Evolutionary conservation across 1,140 invertebrate genomes (phyloP), one percentile per base, ranked within the genome.

Genomic region (Heliconius eleuchia): DNA sequence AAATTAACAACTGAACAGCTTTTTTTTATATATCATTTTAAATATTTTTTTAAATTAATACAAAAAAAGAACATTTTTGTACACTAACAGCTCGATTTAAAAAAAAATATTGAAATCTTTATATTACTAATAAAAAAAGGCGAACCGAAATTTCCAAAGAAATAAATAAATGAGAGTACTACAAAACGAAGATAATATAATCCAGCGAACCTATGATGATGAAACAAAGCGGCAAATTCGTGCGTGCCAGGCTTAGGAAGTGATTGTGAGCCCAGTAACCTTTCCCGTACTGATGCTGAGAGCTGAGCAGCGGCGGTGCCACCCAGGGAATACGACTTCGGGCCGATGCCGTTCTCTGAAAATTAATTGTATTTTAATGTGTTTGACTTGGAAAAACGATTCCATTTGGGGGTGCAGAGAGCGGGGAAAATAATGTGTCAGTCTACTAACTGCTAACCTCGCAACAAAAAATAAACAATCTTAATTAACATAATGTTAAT

Each of bases 251-350:
- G 96, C 87, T 98, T 98, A 0, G 97, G 97, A 76, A 97, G 86
- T 84, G 96, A 97, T 87, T 98, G 97, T 2, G 97, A 97, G 0
- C 97, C 97, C 27, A 97, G 96, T 11, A 98, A 95, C 27, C 98
- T 95, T 88, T 98, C 97, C 1, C 97, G 93, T 0, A 98, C 97
- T 19, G 97, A 97, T 77, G 98, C 97, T 2, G 97, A 98, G 27
- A 98, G 93, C 87, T 98, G 97, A 70, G 96, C 97, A 0, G 97
- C 97, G 23, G 97, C 96, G 2, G 97, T 97, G 19, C 97, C 97
- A 27, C 97, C 98, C 39, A 98, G 88, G 6, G 97, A 98, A 91
- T 97, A 97, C 52, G 97, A 98, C 88, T 95, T 95, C 6, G 94
- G 94, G 39, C 94, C 94, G 76, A 93, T 94, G 18, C 94, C 94